Base-by-base conservation (phyloP, 2,797 vertebrate species). In the Esox lucius region DNA sequence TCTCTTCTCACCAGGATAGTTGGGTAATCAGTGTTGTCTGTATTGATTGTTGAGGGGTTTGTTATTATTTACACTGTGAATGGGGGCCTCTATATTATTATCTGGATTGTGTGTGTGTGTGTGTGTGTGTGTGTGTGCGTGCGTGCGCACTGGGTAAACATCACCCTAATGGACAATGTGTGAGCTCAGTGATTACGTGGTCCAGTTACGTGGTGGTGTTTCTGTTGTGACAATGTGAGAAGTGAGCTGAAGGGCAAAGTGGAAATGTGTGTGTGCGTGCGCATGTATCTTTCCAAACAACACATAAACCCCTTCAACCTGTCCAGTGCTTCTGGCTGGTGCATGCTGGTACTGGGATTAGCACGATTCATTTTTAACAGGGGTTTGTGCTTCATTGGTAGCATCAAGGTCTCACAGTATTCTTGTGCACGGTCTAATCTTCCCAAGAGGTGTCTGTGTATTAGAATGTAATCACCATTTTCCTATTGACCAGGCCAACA, bases 381-480 rank as follows among this genome's bases (percentile, higher is more conserved):
- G 67, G 7, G 4, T 48, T 5, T 69, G 67, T 24, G 42, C 9
- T 69, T 61, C 5, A 69, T 48, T 24, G 66, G 62, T 26, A 68
- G 24, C 62, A 67, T 24, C 28, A 53, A 53, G 39, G 56, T 35
- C 24, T 31, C 3, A 15, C 11, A 22, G 51, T 24, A 17, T 71
- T 19, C 67, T 53, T 81, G 70, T 24, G 68, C 31, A 46, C 68
- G 1, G n/a, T 19, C 61, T 71, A 83, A 80, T 78, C 62, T 71
- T 66, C 66, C 22, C 68, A 33, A 35, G n/a, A 28, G 22, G 42
- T 73, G 51, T 72, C 39, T 12, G 51, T 48, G 26, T 53, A 76
- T 72, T 59, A 74, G 51, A 64, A 61, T 69, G 31, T 42, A 56
- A 76, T 83, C 65, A 74, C 69, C 59, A 42, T 70, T 51, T 62